A percentile compares a stretch with the other conserved stretches of the same genome.
Evolutionary conservation across 2,797 vertebrate genomes (phyloP).

Genomic region (Sebastes matsubarae): DNA sequence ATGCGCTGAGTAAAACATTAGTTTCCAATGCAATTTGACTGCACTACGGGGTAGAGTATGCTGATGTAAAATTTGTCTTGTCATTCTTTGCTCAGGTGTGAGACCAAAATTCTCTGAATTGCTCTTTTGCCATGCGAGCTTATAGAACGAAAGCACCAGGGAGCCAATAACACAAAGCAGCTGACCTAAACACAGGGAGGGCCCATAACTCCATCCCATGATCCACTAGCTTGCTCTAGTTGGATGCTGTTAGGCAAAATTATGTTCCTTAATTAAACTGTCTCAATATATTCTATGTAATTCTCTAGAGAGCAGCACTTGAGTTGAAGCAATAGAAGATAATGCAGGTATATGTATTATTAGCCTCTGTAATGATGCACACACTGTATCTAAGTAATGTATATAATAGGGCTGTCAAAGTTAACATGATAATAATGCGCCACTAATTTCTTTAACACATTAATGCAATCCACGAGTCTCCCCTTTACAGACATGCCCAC

Average conservation of each 20-base stretch:
- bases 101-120: slow-evolving; percentile 24
- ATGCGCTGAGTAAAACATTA: slow-evolving; percentile 8
- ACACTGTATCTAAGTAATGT: background rate
- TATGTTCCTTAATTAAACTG: slow-evolving; percentile 40
- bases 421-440: no score
- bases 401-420: no score
- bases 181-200: slow-evolving; percentile 62
- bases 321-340: background rate
- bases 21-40: background rate
- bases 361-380: background rate
- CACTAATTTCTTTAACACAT: no score
- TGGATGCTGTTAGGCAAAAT: slow-evolving; percentile 22
- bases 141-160: slow-evolving; percentile 23
- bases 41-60: background rate
- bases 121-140: slow-evolving; percentile 38
- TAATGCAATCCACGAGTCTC: no score
- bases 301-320: background rate
- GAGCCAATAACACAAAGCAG: slow-evolving; percentile 52
- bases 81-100: slow-evolving; percentile 5
- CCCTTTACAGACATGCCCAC: no score
- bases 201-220: slow-evolving; percentile 44
- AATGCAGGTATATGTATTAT: background rate
- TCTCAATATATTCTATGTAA: slow-evolving; percentile 5
- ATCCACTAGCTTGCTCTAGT: slow-evolving; percentile 5
- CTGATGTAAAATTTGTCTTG: background rate